Evolutionary conservation across 2,888 invertebrate species (phyloP).

Genomic region (Nymphalis c-album): DNA sequence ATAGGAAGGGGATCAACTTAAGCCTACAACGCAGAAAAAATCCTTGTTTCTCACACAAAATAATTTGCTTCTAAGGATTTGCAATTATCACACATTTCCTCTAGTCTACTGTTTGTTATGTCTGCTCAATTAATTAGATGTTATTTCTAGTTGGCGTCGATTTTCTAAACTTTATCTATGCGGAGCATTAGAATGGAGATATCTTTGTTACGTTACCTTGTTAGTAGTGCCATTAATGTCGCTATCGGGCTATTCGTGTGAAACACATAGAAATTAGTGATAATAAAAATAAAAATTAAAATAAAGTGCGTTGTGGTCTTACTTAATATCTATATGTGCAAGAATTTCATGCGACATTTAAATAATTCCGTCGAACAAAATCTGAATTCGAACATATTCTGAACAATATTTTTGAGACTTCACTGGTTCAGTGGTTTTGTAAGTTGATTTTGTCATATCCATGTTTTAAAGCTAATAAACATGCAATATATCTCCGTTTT

Average conservation of each 20-base stretch:
- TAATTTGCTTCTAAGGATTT: conserved; percentile 22
- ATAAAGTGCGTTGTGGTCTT: conserved; percentile 38
- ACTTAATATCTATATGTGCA: conserved; percentile 37
- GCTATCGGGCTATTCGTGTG: conserved; percentile 95
- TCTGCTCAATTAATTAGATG: neutral
- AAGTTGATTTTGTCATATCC: conserved; percentile 3
- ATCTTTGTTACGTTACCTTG: conserved; percentile 88
- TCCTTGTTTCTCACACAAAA: conserved; percentile 20
- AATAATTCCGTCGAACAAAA: conserved; percentile 8
- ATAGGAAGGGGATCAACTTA: conserved; percentile 19
- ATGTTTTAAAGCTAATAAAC: conserved; percentile 43
- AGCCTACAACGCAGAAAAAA: conserved; percentile 22
- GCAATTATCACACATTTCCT: conserved; percentile 20
- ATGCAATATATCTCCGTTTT: conserved; percentile 52
- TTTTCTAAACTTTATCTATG: conserved; percentile 51
- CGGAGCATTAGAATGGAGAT: conserved; percentile 52
- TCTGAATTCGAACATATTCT: conserved; percentile 14
- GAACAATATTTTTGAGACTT: conserved; percentile 15
- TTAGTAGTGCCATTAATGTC: conserved; percentile 96
- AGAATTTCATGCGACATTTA: conserved; percentile 34
- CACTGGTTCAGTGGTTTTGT: conserved; percentile 20
- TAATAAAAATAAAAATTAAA: conserved; percentile 48
- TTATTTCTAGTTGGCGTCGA: conserved; percentile 25
- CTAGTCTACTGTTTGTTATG: conserved; percentile 31
- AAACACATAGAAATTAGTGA: conserved; percentile 82